Conservation (phyloP, 2,797 vertebrate genomes). For the Ceryle rudis region DNA sequence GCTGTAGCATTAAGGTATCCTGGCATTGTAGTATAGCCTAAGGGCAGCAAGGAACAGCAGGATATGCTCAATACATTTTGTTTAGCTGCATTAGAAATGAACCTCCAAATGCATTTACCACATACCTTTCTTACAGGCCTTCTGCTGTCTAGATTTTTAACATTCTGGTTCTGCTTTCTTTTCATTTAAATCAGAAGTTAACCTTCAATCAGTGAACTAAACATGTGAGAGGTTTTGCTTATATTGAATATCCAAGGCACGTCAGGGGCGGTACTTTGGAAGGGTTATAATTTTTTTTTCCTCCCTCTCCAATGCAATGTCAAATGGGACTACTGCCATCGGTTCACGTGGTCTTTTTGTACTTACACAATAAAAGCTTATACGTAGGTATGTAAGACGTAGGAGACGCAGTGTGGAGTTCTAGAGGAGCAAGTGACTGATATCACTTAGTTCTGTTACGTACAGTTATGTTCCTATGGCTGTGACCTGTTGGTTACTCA, state of each 20-base stretch:
- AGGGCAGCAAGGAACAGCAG: neutral
- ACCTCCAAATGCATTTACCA: neutral
- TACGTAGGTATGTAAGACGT: neutral
- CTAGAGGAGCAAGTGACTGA: neutral
- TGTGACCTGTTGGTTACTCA: neutral
- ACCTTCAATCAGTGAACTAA: neutral
- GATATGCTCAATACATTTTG: neutral
- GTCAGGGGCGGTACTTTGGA: neutral
- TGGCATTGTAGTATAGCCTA: neutral
- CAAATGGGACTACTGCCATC: neutral
- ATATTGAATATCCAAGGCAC: neutral
- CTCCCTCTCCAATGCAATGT: neutral
- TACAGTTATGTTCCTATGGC: neutral
- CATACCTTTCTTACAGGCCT: neutral
- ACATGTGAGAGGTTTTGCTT: neutral
- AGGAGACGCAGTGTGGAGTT: rapidly evolving
- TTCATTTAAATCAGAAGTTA: neutral
- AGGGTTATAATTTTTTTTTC: neutral
- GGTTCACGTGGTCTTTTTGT: neutral
- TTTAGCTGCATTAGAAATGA: neutral
- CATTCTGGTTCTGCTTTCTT: neutral
- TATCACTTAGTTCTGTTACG: neutral
- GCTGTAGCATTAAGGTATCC: neutral
- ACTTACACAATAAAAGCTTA: neutral
- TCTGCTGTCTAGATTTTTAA: neutral